Conservation (phyloP, 2,888 invertebrate species). For the Galerucella calmariensis region DNA sequence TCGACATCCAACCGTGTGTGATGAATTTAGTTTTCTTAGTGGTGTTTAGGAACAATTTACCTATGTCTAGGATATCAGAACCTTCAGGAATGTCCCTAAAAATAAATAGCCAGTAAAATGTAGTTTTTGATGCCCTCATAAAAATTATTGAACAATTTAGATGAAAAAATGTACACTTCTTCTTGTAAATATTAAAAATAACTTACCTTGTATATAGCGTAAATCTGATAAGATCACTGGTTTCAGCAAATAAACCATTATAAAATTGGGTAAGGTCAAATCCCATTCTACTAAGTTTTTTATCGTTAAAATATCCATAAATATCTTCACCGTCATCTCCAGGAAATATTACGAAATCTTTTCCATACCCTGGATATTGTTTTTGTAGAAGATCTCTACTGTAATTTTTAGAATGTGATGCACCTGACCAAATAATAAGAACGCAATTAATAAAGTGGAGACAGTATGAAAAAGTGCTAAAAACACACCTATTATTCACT, state of each 20-base stretch:
- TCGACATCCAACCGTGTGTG: conserved; percentile 69
- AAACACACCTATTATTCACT: too few relatives aligned
- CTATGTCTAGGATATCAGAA: conserved; percentile 28
- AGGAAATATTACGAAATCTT: conserved; percentile 66
- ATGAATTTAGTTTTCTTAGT: conserved; percentile 66
- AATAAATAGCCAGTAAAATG: background rate
- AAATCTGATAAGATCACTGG: conserved; percentile 64
- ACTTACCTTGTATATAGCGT: conserved; percentile 64
- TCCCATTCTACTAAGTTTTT: conserved; percentile 1
- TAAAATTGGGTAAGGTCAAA: conserved; percentile 33
- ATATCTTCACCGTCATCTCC: conserved; percentile 64
- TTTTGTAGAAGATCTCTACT: conserved; percentile 39
- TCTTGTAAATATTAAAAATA: background rate
- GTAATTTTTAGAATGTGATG: conserved; percentile 17
- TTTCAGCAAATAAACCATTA: conserved; percentile 36
- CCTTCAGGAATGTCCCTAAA: conserved; percentile 45
- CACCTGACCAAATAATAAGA: background rate
- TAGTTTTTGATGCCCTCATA: background rate
- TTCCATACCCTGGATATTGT: conserved; percentile 61
- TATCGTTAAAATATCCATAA: conserved; percentile 55
- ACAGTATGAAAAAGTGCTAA: too few relatives aligned
- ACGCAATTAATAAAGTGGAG: background rate
- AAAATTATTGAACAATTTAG: background rate
- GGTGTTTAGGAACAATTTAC: conserved; percentile 58
- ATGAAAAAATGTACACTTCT: background rate